phyloP scores from a whole-genome alignment of 2,888 invertebrate species.

The Dinocampus coccinellae region DNA sequence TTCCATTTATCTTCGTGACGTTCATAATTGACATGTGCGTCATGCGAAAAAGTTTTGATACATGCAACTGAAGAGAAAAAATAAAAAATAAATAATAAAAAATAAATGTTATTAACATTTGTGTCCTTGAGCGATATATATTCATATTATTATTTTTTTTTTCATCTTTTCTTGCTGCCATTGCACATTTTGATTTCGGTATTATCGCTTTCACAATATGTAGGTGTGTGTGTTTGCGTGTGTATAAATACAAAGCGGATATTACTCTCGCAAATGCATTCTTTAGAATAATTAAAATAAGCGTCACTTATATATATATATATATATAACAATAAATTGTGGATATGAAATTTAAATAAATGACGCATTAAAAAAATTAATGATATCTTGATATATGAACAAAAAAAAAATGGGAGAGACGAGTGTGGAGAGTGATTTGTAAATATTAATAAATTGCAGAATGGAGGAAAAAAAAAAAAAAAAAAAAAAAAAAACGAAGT shows the following conservation, averaged over 20 bases:
- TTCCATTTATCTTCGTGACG: neutral
- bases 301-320: neutral
- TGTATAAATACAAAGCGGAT: neutral
- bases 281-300: neutral
- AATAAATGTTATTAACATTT: neutral
- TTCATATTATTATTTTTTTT: no score
- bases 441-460: neutral
- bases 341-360: neutral
- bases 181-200: slow-evolving; percentile 4
- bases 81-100: neutral
- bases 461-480: neutral
- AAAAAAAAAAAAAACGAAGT: neutral
- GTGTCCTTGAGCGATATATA: neutral
- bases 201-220: neutral
- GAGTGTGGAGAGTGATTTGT: neutral
- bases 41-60: neutral
- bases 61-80: neutral
- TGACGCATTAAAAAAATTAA: neutral
- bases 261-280: neutral
- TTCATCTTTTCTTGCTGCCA: neutral
- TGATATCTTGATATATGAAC: neutral
- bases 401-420: neutral
- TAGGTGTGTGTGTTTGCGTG: neutral
- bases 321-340: no score
- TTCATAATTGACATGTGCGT: neutral